phyloP scores from a whole-genome alignment of 2,888 invertebrate genomes.

The Brachyptera risi region DNA sequence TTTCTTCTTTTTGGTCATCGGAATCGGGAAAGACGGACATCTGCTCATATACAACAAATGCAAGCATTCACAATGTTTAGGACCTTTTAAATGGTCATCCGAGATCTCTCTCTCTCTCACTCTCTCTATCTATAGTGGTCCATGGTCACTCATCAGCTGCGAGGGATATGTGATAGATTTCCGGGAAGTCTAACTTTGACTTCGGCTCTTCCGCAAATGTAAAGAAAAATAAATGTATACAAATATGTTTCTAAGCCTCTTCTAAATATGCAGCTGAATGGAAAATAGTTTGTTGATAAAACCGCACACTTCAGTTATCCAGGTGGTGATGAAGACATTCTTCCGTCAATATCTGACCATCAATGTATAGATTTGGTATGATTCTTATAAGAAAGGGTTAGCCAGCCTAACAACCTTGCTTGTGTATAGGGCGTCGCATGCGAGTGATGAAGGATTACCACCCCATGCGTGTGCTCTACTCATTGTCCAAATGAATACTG shows the following conservation, averaged over 20 bases:
- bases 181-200: not conserved
- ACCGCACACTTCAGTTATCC: not conserved
- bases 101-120: not conserved
- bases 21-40: not conserved
- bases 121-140: too few relatives aligned
- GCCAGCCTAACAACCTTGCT: not conserved
- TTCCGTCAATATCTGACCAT: not conserved
- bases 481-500: too few relatives aligned
- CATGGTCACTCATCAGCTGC: too few relatives aligned
- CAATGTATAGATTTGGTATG: not conserved
- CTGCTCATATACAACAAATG: not conserved
- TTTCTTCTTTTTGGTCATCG: not conserved
- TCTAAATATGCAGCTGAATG: slow-evolving; percentile 2
- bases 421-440: too few relatives aligned
- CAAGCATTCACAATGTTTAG: not conserved
- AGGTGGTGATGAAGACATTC: not conserved
- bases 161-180: not conserved
- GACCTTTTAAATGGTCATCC: not conserved
- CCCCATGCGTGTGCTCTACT: too few relatives aligned
- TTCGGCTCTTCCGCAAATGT: not conserved
- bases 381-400: slow-evolving; percentile 1
- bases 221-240: not conserved
- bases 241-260: slow-evolving; percentile 1
- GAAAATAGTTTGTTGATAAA: too few relatives aligned
- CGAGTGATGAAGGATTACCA: too few relatives aligned